Evolutionary conservation across 2,888 invertebrate species (phyloP).

Genomic region (Amiota minor): DNA sequence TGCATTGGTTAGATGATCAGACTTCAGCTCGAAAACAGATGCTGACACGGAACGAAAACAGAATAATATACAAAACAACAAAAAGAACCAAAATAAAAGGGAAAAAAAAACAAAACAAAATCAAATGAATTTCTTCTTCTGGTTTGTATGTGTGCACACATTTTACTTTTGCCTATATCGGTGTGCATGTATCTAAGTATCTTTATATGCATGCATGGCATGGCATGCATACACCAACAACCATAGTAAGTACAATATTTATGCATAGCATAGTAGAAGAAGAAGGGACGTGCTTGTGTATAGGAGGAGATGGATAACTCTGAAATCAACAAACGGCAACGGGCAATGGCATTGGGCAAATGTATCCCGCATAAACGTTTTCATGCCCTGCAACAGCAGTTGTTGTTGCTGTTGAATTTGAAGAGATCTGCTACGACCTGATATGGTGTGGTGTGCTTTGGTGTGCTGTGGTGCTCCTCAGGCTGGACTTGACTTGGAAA

Average conservation of each 20-base stretch:
- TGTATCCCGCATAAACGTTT: constrained; percentile 22
- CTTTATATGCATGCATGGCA: too few species aligned
- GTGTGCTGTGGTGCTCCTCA: not conserved
- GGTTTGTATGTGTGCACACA: not conserved
- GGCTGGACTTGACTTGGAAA: constrained; percentile 14
- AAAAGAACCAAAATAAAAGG: not conserved
- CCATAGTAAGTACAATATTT: not conserved
- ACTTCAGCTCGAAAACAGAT: constrained; percentile 21
- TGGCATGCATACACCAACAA: constrained; percentile 1
- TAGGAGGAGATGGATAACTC: too few species aligned
- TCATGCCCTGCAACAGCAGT: not conserved
- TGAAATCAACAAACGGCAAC: constrained; percentile 1
- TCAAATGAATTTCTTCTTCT: constrained; percentile 1
- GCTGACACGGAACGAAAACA: constrained; percentile 20
- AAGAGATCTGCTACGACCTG: too few species aligned
- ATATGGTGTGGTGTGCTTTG: too few species aligned
- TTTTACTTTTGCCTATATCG: not conserved
- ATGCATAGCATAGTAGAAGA: too few species aligned
- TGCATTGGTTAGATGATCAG: constrained; percentile 13
- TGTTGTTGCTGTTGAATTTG: not conserved
- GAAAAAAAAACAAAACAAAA: constrained; percentile 16
- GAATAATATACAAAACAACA: constrained; percentile 10
- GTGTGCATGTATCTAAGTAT: not conserved
- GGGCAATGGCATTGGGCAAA: not conserved
- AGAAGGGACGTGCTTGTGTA: too few species aligned